Evolutionary conservation across 2,113 vertebrate genomes (phyloP).

Genomic region (Myotis yumanensis): DNA sequence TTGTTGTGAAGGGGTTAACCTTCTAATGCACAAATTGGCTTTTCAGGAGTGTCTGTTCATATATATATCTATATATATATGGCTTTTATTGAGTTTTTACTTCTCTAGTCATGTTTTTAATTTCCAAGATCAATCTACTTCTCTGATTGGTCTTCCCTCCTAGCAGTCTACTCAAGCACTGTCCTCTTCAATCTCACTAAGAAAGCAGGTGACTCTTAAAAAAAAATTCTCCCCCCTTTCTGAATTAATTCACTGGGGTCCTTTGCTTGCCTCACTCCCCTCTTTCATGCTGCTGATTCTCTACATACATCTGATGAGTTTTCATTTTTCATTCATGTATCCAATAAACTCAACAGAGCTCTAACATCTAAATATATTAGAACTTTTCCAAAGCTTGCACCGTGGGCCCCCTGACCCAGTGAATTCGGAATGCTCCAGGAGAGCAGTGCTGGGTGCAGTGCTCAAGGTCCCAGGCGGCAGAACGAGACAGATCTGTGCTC

Average conservation of each 20-base stretch:
- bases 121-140: neutral
- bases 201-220: neutral
- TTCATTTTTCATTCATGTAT: neutral
- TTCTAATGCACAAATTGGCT: neutral
- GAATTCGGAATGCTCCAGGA: neutral
- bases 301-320: neutral
- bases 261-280: neutral
- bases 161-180: neutral
- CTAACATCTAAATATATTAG: neutral
- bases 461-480: neutral
- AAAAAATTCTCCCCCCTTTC: neutral
- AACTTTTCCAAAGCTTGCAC: neutral
- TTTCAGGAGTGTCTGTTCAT: neutral
- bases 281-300: neutral
- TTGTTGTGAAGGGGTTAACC: neutral
- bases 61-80: too few species aligned
- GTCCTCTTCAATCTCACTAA: neutral
- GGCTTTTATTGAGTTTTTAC: neutral
- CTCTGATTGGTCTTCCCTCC: neutral
- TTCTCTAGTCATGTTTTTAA: neutral
- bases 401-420: neutral
- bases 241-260: neutral
- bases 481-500: neutral
- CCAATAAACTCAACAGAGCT: neutral
- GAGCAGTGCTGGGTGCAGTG: rapidly evolving